Percentiles rank a stretch among this genome's conserved stretches.
Evolutionary conservation across 2,888 invertebrate species (phyloP).

Genomic region (Heliconius hortense): DNA sequence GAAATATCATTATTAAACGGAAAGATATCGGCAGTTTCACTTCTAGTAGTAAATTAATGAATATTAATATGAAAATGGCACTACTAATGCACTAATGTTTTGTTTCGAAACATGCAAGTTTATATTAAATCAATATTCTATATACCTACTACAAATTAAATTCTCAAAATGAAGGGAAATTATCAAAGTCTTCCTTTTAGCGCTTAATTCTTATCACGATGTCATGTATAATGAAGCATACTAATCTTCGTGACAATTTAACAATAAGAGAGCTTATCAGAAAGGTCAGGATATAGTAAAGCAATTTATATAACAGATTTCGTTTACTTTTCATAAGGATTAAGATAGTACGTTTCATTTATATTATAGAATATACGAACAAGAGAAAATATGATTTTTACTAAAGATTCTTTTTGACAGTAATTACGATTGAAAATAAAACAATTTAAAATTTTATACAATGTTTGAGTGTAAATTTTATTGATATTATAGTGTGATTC

Average conservation of each 20-base stretch:
- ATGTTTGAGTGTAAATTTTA: background rate
- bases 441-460: background rate
- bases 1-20: background rate
- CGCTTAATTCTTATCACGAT: slow-evolving; percentile 27
- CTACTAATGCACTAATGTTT: background rate
- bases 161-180: background rate
- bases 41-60: background rate
- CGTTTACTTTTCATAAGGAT: slow-evolving; percentile 1
- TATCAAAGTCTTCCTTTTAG: slow-evolving; percentile 15
- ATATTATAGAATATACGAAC: background rate
- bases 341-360: background rate
- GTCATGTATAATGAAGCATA: slow-evolving; percentile 21
- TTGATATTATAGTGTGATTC: background rate
- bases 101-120: background rate
- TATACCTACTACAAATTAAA: background rate
- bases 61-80: background rate
- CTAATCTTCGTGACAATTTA: slow-evolving; percentile 35
- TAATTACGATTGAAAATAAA: too few relatives aligned
- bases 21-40: background rate
- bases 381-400: background rate
- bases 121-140: background rate
- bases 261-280: slow-evolving; percentile 29
- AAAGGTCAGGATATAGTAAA: slow-evolving; percentile 25
- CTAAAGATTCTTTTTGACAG: background rate
- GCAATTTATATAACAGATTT: slow-evolving; percentile 18